phyloP scores from a whole-genome alignment of 2,797 vertebrate genomes.

The Gadopsis bispinosus region DNA sequence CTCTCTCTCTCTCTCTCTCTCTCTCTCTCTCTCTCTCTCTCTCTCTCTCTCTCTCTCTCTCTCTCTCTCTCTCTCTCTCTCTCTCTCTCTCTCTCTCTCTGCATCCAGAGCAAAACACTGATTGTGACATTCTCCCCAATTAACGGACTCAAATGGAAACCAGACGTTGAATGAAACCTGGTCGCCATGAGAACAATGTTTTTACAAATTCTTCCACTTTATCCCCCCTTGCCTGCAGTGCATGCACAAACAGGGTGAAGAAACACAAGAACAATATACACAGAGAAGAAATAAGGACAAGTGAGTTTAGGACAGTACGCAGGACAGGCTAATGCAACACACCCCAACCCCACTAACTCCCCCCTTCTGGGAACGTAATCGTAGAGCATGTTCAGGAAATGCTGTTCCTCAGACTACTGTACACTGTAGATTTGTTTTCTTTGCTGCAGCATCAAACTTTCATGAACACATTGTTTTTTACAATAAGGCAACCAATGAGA shows the following conservation, averaged over 20 bases:
- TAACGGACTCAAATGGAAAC: slow-evolving; percentile 81
- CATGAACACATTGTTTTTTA: neutral
- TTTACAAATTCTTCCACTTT: slow-evolving; percentile 71
- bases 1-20: too few relatives aligned
- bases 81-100: slow-evolving; percentile 52
- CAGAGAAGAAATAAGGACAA: slow-evolving; percentile 20
- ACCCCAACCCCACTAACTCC: slow-evolving; percentile 38
- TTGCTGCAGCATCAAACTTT: slow-evolving; percentile 3
- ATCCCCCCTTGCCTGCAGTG: slow-evolving; percentile 60
- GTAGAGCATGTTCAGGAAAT: slow-evolving; percentile 67
- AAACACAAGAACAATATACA: slow-evolving; percentile 59
- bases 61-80: too few relatives aligned
- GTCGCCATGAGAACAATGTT: slow-evolving; percentile 79
- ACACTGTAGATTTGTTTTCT: slow-evolving; percentile 27
- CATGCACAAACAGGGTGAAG: slow-evolving; percentile 46
- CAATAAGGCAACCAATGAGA: neutral
- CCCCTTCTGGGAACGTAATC: slow-evolving; percentile 68
- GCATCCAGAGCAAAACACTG: slow-evolving; percentile 77
- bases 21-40: too few relatives aligned
- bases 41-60: too few relatives aligned
- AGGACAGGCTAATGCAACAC: slow-evolving; percentile 38
- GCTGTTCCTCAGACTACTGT: slow-evolving; percentile 28
- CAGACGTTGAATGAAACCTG: slow-evolving; percentile 78
- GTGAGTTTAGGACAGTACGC: slow-evolving; percentile 41
- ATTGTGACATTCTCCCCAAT: slow-evolving; percentile 83